Evolutionary conservation across 2,888 invertebrate genomes (phyloP), one percentile per base, ranked within the genome.

Genomic region (Diogma glabrata): DNA sequence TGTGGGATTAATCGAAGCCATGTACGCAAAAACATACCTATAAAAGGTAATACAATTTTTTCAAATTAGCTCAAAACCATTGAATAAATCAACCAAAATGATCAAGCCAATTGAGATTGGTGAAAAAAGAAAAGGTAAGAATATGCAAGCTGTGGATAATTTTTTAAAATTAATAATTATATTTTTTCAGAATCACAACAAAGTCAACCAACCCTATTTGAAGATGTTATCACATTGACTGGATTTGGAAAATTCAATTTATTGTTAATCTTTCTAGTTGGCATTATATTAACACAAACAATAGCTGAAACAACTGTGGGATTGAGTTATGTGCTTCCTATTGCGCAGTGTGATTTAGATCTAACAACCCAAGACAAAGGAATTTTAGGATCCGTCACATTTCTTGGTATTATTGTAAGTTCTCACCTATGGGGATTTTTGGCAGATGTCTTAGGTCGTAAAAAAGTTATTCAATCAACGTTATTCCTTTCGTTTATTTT

Each of bases 381-480:
- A 12, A 63, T 67, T 50, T 61, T 72, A 43, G 65, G 65, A 53
- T 69, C 69, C 14, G 63, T 66, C 22, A 66, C 68, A 6, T 67
- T 70, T 60, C 61, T 66, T 30, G 72, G 72, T 58, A 74, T 75
- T 58, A 72, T 77, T 33, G 60, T 70, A 4, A 73, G 74, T 47
- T 76, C 76, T 2, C 73, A 75, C 60, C 59, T 76, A 43, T 77
- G 76, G 76, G 78, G 78, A 8, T 74, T 72, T 57, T 57, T 76
- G 33, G 76, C 75, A 0, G 77, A 77, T 56, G 73, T 73, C 5
- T 67, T 63, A 52, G 78, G 78, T 8, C 60, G 75, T 50, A 66
- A 70, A 57, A 69, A 65, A 46, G 67, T 71, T 2, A 66, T 75
- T 22, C 60, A 74, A n/a, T 64, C 72, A 14, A 70, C 75, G 16